These are phyloP conservation scores for Hiodon tergisus DNA, from an alignment of 2,113 vertebrate genomes.

Conservation along the genomic window DNA sequence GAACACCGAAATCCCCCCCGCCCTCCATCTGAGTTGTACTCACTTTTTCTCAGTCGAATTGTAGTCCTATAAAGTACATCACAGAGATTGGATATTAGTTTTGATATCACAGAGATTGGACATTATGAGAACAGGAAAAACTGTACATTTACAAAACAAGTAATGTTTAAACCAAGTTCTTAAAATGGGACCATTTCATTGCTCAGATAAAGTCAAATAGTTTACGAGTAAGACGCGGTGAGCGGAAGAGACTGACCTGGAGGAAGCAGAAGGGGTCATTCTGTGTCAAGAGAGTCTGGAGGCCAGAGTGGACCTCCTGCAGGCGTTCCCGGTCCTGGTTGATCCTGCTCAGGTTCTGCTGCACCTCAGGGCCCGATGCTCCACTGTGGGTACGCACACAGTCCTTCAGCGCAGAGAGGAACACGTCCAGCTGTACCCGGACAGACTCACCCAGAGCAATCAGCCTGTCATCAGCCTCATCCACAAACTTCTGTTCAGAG, in stretches of 20 bases:
- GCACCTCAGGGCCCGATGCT: conserved; percentile 36
- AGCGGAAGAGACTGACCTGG: conserved; percentile 49
- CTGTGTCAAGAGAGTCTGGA: conserved; percentile 50
- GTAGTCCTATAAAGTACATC: conserved; percentile 21
- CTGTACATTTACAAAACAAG: neutral
- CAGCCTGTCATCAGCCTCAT: conserved; percentile 47
- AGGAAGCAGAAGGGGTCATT: conserved; percentile 59
- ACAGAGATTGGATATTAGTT: neutral
- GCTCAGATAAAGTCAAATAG: neutral
- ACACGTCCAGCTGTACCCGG: conserved; percentile 39
- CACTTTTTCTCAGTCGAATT: conserved; percentile 30
- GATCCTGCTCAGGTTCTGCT: conserved; percentile 51
- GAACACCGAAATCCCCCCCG: no score
- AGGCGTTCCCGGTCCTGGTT: conserved; percentile 52
- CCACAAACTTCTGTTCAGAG: conserved; percentile 43
- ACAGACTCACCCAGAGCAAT: conserved; percentile 37
- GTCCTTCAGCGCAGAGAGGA: conserved; percentile 38
- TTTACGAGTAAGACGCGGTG: no score
- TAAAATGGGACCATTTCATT: no score
- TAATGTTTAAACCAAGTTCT: neutral
- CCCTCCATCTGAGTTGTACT: neutral
- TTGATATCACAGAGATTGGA: neutral
- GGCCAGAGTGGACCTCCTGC: conserved; percentile 42
- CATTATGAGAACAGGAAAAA: neutral
- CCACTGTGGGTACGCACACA: conserved; percentile 30